phyloP scores from a whole-genome alignment of 2,888 invertebrate genomes.

The Steinernema carpocapsae region DNA sequence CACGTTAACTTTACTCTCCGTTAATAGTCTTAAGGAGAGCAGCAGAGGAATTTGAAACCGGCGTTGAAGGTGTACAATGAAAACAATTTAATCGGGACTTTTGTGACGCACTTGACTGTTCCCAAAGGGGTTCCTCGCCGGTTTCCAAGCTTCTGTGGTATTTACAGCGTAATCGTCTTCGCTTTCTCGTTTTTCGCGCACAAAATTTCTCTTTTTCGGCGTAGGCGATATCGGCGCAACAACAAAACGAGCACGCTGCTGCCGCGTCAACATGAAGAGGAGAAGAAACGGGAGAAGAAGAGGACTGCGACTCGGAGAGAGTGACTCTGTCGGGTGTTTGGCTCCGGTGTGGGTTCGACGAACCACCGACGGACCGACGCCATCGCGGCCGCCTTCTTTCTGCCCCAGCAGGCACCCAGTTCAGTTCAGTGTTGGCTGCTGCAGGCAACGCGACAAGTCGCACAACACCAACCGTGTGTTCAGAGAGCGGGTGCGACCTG shows the following conservation, averaged over 20 bases:
- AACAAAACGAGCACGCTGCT: conserved; percentile 25
- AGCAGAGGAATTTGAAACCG: too few relatives aligned
- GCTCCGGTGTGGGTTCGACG: conserved; percentile 1
- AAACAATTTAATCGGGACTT: too few relatives aligned
- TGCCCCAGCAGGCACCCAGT: background rate
- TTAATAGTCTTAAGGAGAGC: too few relatives aligned
- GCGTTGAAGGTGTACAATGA: too few relatives aligned
- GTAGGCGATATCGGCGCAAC: background rate
- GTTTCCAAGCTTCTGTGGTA: background rate
- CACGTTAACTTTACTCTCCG: too few relatives aligned
- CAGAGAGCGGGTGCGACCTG: conserved; percentile 30
- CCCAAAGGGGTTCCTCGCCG: conserved; percentile 3
- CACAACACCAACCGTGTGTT: conserved; percentile 28
- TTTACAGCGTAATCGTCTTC: background rate
- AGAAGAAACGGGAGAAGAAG: background rate
- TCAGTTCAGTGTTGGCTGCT: conserved; percentile 32
- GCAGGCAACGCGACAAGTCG: conserved; percentile 35
- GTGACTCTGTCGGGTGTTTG: background rate
- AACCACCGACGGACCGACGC: background rate
- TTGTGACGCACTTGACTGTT: too few relatives aligned
- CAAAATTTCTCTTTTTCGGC: background rate
- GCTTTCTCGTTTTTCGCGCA: conserved; percentile 2
- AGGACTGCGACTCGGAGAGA: background rate
- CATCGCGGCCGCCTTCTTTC: conserved; percentile 31
- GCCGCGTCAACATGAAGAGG: conserved; percentile 22